Evolutionary conservation across 2,113 vertebrate genomes (phyloP).

Genomic region (Telmatochromis sp.): DNA sequence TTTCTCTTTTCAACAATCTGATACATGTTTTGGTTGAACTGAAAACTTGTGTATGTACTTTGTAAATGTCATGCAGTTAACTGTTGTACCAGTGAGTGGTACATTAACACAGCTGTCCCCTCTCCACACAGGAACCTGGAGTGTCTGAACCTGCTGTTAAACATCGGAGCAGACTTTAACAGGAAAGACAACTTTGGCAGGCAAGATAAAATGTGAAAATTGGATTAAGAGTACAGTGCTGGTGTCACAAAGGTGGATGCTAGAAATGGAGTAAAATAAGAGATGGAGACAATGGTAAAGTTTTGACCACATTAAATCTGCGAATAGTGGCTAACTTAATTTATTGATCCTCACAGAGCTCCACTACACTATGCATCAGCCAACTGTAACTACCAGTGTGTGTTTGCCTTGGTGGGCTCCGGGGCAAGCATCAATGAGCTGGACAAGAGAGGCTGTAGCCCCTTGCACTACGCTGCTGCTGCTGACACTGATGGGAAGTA

Average conservation of each 20-base stretch:
- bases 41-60: background rate
- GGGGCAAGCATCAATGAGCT: slow-evolving; percentile 93
- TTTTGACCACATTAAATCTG: background rate
- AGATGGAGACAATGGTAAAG: background rate
- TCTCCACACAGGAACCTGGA: slow-evolving; percentile 84
- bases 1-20: background rate
- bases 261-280: background rate
- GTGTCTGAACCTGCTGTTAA: slow-evolving; percentile 94
- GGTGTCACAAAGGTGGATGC: background rate
- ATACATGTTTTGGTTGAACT: background rate
- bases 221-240: background rate
- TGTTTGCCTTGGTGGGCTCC: slow-evolving; percentile 96
- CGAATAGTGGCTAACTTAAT: background rate
- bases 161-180: slow-evolving; percentile 93
- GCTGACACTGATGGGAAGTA: slow-evolving; percentile 94
- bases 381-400: slow-evolving; percentile 98
- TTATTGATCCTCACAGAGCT: slow-evolving; percentile 69
- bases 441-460: slow-evolving; percentile 90
- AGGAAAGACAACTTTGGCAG: slow-evolving; percentile 95
- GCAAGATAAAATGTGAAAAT: background rate
- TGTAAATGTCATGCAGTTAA: background rate
- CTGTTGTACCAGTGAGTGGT: background rate
- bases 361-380: slow-evolving; percentile 95
- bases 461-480: slow-evolving; percentile 92
- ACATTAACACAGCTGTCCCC: background rate